Conservation (phyloP, 2,113 vertebrate species). For the Cyphomyrus plagiostoma region DNA sequence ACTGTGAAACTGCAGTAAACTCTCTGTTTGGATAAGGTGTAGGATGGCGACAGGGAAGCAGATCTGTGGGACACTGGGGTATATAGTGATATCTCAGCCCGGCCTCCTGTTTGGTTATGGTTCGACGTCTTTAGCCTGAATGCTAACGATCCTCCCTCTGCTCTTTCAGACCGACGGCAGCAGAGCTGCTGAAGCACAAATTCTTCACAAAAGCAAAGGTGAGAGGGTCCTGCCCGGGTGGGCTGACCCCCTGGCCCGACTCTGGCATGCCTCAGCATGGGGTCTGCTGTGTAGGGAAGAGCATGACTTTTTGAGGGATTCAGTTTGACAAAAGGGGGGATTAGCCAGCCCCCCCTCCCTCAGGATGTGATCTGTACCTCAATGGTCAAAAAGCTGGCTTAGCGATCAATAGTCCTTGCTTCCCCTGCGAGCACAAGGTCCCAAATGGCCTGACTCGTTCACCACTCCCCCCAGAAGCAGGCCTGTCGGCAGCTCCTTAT, state of each 20-base stretch:
- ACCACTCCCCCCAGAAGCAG: background rate
- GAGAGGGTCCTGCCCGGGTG: conserved; percentile 27
- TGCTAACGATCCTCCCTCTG: conserved; percentile 8
- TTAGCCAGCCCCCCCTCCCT: background rate
- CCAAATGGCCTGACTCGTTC: background rate
- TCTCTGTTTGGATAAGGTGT: background rate
- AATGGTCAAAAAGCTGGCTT: background rate
- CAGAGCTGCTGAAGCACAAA: conserved; percentile 88
- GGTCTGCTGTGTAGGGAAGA: background rate
- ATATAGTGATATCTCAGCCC: background rate
- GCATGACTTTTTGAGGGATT: background rate
- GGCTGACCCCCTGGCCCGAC: background rate
- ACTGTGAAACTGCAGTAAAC: background rate
- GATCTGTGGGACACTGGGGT: background rate
- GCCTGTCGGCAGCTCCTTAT: background rate
- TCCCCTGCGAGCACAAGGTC: background rate
- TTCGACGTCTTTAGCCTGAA: background rate
- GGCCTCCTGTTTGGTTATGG: background rate
- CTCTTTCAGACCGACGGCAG: conserved; percentile 80
- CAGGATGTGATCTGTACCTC: background rate
- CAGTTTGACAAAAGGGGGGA: background rate
- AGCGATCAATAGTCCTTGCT: background rate
- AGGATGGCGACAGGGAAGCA: background rate
- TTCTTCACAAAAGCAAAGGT: conserved; percentile 98
- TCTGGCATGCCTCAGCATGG: background rate